Percentiles rank a stretch among this genome's conserved stretches.
These are phyloP conservation scores for Rugalucina vietnamica DNA, from an alignment of 2,888 invertebrate genomes.

Conservation along the genomic window DNA sequence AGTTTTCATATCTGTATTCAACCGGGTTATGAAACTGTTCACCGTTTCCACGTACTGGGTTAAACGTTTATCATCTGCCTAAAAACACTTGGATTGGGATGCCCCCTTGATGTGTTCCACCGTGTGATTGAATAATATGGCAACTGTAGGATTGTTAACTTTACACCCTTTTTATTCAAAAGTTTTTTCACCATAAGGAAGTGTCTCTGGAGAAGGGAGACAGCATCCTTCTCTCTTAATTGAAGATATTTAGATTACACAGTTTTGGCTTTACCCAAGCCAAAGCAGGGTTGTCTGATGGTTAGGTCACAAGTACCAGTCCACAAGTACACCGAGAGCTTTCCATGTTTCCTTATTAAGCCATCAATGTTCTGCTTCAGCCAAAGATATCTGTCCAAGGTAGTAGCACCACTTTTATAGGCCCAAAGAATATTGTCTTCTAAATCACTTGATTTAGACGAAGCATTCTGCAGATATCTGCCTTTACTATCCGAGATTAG, in stretches of 20 bases:
- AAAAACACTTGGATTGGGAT: background rate
- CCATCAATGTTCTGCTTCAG: too few relatives aligned
- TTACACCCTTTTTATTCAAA: background rate
- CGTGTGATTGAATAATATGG: slow-evolving; percentile 1
- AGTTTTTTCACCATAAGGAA: background rate
- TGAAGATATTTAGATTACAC: background rate
- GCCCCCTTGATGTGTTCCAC: slow-evolving; percentile 7
- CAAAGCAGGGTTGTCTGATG: background rate
- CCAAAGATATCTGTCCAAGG: too few relatives aligned
- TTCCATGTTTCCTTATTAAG: background rate
- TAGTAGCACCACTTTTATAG: too few relatives aligned
- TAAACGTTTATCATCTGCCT: background rate
- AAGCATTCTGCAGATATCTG: too few relatives aligned
- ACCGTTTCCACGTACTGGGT: background rate
- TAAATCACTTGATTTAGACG: too few relatives aligned
- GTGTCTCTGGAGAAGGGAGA: background rate
- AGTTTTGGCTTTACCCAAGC: background rate
- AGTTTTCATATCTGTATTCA: background rate
- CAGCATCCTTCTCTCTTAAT: background rate
- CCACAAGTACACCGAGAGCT: background rate
- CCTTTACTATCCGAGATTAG: too few relatives aligned
- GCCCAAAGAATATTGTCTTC: too few relatives aligned
- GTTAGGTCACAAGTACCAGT: slow-evolving; percentile 20
- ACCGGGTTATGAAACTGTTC: background rate
- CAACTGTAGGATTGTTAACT: background rate